Percentiles rank a stretch among this genome's conserved stretches.
These are phyloP conservation scores for Tetheella fluctuosa DNA, from an alignment of 2,888 invertebrate genomes.

Conservation along the genomic window DNA sequence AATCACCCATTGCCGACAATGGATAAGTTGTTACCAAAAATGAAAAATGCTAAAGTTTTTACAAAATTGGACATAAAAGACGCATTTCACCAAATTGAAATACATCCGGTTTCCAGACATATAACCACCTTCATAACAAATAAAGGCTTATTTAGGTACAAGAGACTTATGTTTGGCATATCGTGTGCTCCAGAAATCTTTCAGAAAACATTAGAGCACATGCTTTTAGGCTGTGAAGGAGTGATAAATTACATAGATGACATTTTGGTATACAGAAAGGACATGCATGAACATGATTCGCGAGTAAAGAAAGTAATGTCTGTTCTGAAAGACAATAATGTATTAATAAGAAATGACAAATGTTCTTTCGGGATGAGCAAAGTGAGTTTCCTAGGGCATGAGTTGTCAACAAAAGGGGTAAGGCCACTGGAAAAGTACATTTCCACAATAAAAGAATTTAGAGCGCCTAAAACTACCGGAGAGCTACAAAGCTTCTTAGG, in stretches of 20 bases:
- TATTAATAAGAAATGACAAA: slow-evolving; percentile 28
- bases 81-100: slow-evolving; percentile 38
- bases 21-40: slow-evolving; percentile 35
- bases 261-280: slow-evolving; percentile 31
- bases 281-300: slow-evolving; percentile 24
- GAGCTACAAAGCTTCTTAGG: no score
- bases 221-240: slow-evolving; percentile 31
- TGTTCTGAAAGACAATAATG: slow-evolving; percentile 26
- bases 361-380: slow-evolving; percentile 18
- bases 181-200: slow-evolving; percentile 56
- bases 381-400: slow-evolving; percentile 29
- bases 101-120: slow-evolving; percentile 25
- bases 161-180: slow-evolving; percentile 60
- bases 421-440: slow-evolving; percentile 32
- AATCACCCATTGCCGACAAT: slow-evolving; percentile 40
- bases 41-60: slow-evolving; percentile 32
- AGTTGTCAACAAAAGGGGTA: slow-evolving; percentile 23
- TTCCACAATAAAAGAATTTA: no score
- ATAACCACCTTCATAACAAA: slow-evolving; percentile 37
- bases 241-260: slow-evolving; percentile 40
- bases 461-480: no score
- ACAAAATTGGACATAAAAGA: slow-evolving; percentile 33
- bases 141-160: slow-evolving; percentile 43
- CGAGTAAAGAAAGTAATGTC: slow-evolving; percentile 24
- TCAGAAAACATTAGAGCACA: slow-evolving; percentile 47